Evolutionary conservation across 2,797 vertebrate species (phyloP).

Genomic region (Pagetopsis macropterus): DNA sequence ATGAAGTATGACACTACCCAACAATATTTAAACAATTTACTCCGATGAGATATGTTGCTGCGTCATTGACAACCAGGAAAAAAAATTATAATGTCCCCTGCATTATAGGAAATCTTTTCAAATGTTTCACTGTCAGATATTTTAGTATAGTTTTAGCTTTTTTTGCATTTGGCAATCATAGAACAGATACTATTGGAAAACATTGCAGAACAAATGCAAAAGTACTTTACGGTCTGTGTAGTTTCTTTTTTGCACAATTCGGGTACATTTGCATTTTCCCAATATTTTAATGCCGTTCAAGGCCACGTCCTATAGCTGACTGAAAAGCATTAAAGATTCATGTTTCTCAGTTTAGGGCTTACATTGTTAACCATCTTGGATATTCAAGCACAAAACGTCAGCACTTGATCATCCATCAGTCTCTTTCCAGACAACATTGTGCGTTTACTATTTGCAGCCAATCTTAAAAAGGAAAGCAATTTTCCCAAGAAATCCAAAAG

Average conservation of each 20-base stretch:
- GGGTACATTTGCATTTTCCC: slow-evolving; percentile 12
- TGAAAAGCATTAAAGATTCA: slow-evolving; percentile 29
- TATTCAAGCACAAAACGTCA: neutral
- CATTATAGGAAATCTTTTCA: neutral
- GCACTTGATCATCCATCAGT: slow-evolving; percentile 1
- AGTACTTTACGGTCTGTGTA: neutral
- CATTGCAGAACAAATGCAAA: neutral
- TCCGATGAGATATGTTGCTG: neutral
- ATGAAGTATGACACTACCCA: neutral
- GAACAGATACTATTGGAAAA: slow-evolving; percentile 15
- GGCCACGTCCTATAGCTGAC: slow-evolving; percentile 16
- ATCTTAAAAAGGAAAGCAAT: slow-evolving; percentile 11
- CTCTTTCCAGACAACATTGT: slow-evolving; percentile 1
- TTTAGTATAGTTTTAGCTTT: neutral
- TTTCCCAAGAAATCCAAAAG: slow-evolving; percentile 11
- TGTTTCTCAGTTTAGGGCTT: slow-evolving; percentile 23
- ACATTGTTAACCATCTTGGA: slow-evolving; percentile 7
- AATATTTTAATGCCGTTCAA: slow-evolving; percentile 23
- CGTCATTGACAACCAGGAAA: slow-evolving; percentile 20
- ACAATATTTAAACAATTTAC: neutral
- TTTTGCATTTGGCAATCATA: slow-evolving; percentile 10
- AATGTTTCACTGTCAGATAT: slow-evolving; percentile 10
- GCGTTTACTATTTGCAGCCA: slow-evolving; percentile 15
- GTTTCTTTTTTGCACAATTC: neutral
- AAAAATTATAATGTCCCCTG: neutral